Evolutionary conservation across 2,888 invertebrate species (phyloP).

Genomic region (Troides aeacus): DNA sequence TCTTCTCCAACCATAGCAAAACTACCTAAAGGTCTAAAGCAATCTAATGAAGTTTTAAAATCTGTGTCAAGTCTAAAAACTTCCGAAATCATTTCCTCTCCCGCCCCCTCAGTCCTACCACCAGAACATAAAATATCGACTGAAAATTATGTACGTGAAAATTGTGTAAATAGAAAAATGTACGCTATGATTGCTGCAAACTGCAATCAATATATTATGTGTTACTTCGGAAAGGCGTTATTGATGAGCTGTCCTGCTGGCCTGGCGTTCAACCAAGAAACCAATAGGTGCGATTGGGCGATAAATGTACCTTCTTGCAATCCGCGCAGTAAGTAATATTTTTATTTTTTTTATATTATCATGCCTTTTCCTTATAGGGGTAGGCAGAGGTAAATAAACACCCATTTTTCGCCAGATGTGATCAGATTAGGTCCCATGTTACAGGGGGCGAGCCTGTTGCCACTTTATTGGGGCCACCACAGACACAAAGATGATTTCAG

Average conservation of each 20-base stretch:
- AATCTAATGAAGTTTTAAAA: slow-evolving; percentile 1
- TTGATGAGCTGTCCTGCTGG: slow-evolving; percentile 59
- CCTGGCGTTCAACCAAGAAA: slow-evolving; percentile 50
- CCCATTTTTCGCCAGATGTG: too few species aligned
- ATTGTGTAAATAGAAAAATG: slow-evolving; percentile 41
- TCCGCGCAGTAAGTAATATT: slow-evolving; percentile 44
- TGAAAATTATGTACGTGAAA: not conserved
- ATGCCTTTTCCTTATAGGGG: too few species aligned
- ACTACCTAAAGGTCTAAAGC: slow-evolving; percentile 3
- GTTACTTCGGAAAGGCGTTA: slow-evolving; percentile 51
- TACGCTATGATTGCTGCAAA: slow-evolving; percentile 47
- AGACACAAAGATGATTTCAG: too few species aligned
- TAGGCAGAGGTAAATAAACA: too few species aligned
- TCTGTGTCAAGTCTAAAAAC: slow-evolving; percentile 1
- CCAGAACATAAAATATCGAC: slow-evolving; percentile 10
- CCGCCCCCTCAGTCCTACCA: not conserved
- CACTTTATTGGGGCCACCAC: too few species aligned
- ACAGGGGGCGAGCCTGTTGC: too few species aligned
- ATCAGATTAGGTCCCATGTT: too few species aligned
- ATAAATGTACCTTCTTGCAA: slow-evolving; percentile 57
- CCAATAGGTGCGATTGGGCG: slow-evolving; percentile 57
- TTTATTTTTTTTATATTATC: too few species aligned
- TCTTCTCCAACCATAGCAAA: not conserved
- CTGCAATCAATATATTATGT: slow-evolving; percentile 57
- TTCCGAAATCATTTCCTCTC: not conserved